phyloP scores from a whole-genome alignment of 2,888 invertebrate species.

The Drosophila borborema region DNA sequence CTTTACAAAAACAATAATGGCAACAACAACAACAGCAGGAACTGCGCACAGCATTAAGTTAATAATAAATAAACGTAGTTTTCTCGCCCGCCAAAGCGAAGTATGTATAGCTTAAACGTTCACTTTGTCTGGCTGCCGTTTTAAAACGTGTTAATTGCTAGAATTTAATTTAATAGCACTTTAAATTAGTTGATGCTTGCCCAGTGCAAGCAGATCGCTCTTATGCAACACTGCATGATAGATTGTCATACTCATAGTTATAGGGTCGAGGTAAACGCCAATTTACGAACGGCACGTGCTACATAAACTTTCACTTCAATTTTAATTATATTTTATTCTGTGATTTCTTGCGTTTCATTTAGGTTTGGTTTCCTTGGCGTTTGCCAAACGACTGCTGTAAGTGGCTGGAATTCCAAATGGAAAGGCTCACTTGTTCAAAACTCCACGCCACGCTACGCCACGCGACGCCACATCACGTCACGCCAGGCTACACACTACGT shows the following conservation, averaged over 20 bases:
- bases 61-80: constrained; percentile 74
- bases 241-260: constrained; percentile 3
- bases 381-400: constrained; percentile 72
- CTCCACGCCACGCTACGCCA: constrained; percentile 30
- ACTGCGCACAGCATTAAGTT: constrained; percentile 68
- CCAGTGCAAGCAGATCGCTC: constrained; percentile 20
- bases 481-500: constrained; percentile 22
- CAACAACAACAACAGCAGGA: constrained; percentile 26
- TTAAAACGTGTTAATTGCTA: constrained; percentile 77
- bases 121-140: constrained; percentile 31
- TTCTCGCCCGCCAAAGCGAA: constrained; percentile 49
- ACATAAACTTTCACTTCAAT: constrained; percentile 14
- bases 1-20: constrained; percentile 44
- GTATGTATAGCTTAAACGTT: constrained; percentile 23
- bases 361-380: constrained; percentile 71
- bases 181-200: constrained; percentile 71
- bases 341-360: constrained; percentile 26
- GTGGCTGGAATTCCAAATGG: constrained; percentile 59
- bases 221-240: constrained; percentile 50
- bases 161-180: constrained; percentile 78
- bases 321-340: constrained; percentile 21
- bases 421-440: constrained; percentile 43
- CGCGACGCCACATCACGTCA: constrained; percentile 22
- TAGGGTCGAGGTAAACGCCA: background rate
- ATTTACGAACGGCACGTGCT: background rate